Evolutionary conservation across 2,797 vertebrate genomes (phyloP), one percentile per base, ranked within the genome.

Genomic region (Gobionotothen gibberifrons): DNA sequence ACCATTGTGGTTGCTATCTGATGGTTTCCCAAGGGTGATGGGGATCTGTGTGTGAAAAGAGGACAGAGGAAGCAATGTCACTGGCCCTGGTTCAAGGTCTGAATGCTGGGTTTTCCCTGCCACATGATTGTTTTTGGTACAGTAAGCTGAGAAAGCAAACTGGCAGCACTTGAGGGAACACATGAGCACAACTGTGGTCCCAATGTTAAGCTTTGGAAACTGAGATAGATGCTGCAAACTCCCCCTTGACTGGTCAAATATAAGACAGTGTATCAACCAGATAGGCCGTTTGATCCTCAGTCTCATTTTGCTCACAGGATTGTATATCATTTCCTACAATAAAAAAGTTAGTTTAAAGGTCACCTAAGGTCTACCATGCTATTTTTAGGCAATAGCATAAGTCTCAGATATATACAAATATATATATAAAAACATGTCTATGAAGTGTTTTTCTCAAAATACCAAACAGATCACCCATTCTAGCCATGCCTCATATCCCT

Each of bases 21-120:
- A 79, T 80, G 74, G 69, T 60, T 82, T 78, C 73, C 83, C 60
- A 53, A 69, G 56, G 72, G 66, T 54, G 72, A 74, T 70, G 78
- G 47, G 60, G 72, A 74, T 82, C 51, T 40, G 44, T 55, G 49
- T 56, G 61, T 29, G 61, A 63, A 56, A 63, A 49, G 52, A 75
- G 47, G 29, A 66, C 32, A 48, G 42, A 47, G 49, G 15, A 55
- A 13, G 59, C 63, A 69, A 52, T 52, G 61, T 59, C 39, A 22
- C n/a, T 75, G 72, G 57, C 53, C 48, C n/a, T 2, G 42, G 60
- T 66, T 62, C 19, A 36, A 62, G 16, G 32, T 84, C 58, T 58
- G 52, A 69, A 46, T 9, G 58, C 58, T 22, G 51, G 3, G 36
- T 72, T 69, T 74, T 65, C 11, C 29, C 43, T 46, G 69, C 36